phyloP scores from a whole-genome alignment of 2,888 invertebrate species.

The Endotricha flammealis region DNA sequence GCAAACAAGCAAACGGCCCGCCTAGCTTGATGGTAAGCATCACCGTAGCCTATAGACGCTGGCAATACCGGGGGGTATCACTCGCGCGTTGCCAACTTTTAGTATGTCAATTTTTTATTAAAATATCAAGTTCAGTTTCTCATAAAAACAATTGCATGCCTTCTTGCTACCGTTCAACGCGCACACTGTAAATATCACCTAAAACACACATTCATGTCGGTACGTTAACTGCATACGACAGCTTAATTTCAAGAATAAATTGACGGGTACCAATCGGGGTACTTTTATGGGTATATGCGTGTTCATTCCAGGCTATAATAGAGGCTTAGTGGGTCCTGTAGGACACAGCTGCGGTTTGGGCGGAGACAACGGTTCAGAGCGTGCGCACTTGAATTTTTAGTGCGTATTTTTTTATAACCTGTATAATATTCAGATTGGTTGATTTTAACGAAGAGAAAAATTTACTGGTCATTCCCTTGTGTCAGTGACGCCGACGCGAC shows the following conservation, averaged over 20 bases:
- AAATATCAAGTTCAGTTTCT: no score
- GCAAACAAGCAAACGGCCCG: no score
- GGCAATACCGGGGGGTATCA: no score
- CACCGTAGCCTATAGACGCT: no score
- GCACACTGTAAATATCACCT: neutral
- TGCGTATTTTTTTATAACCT: conserved; percentile 34
- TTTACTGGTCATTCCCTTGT: conserved; percentile 3
- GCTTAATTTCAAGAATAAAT: conserved; percentile 74
- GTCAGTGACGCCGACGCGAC: conserved; percentile 11
- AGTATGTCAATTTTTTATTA: no score
- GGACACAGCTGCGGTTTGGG: conserved; percentile 56
- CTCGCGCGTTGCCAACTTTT: no score
- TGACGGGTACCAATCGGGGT: conserved; percentile 48
- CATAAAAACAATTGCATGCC: no score
- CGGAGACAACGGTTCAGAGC: conserved; percentile 50
- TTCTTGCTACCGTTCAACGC: conserved; percentile 17
- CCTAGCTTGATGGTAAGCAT: no score
- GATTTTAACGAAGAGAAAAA: conserved; percentile 5
- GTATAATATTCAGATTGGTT: conserved; percentile 17
- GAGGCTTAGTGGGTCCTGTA: conserved; percentile 49
- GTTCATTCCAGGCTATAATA: conserved; percentile 52
- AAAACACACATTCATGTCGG: conserved; percentile 24
- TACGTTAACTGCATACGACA: conserved; percentile 62
- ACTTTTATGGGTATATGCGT: conserved; percentile 49
- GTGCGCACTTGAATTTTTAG: conserved; percentile 53